Conservation (phyloP, 2,113 vertebrate genomes). For the Catharus minimus region DNA sequence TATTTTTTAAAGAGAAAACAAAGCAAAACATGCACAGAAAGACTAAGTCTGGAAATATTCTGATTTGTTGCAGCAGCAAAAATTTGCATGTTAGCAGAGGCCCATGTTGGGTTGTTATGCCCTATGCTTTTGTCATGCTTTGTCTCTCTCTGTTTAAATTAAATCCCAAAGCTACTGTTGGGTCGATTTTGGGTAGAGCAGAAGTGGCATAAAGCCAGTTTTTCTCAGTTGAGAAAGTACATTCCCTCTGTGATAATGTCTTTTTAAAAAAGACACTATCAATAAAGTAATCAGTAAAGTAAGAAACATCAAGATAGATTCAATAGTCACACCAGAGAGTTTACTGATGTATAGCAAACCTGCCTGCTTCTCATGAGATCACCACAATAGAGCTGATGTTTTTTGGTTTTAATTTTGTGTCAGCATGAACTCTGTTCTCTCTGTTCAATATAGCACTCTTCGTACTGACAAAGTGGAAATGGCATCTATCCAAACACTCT, state of each 20-base stretch:
- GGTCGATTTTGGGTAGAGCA: not conserved
- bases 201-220: not conserved
- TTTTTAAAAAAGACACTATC: not conserved
- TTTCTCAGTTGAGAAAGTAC: not conserved
- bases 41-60: not conserved
- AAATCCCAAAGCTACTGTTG: not conserved
- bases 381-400: not conserved
- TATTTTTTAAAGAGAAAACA: not conserved
- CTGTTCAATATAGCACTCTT: not conserved
- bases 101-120: not conserved
- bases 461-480: conserved; percentile 9
- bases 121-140: conserved; percentile 41
- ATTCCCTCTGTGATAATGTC: not conserved
- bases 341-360: not conserved
- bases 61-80: not conserved
- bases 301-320: not conserved
- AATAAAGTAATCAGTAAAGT: not conserved
- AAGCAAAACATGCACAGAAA: not conserved
- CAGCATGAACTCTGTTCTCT: not conserved
- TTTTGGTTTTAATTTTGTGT: conserved; percentile 13
- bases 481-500: conserved; percentile 48
- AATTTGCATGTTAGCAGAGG: not conserved
- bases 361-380: not conserved
- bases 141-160: conserved; percentile 27
- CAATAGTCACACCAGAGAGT: not conserved